phyloP scores from a whole-genome alignment of 2,888 invertebrate species.

The Apeira syringaria region DNA sequence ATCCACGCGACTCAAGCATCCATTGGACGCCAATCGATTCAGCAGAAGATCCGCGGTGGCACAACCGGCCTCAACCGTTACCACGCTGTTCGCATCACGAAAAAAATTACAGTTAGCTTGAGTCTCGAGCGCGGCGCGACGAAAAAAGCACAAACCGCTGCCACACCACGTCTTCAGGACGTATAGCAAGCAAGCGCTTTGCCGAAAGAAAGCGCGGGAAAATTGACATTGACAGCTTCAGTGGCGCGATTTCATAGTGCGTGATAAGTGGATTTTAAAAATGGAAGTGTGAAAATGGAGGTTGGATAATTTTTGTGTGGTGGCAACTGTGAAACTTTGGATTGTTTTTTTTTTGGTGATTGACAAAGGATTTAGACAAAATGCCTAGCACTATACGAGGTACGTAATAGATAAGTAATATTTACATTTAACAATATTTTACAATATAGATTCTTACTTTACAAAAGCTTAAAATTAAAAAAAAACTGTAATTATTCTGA shows the following conservation, averaged over 20 bases:
- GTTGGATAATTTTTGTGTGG: slow-evolving; percentile 54
- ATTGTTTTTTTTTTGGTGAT: slow-evolving; percentile 44
- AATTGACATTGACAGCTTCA: slow-evolving; percentile 62
- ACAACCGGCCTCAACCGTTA: slow-evolving; percentile 76
- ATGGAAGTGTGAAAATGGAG: slow-evolving; percentile 52
- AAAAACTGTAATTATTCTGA: no score
- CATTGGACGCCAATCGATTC: slow-evolving; percentile 44
- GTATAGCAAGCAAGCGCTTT: slow-evolving; percentile 51
- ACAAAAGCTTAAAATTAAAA: no score
- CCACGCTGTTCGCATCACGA: slow-evolving; percentile 62
- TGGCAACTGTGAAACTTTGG: slow-evolving; percentile 43
- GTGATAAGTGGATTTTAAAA: slow-evolving; percentile 31
- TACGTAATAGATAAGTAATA: slow-evolving; percentile 33
- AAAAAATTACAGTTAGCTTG: slow-evolving; percentile 77
- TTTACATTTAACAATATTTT: no score
- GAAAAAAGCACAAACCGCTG: slow-evolving; percentile 75
- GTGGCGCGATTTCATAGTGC: slow-evolving; percentile 42
- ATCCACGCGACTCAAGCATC: slow-evolving; percentile 42
- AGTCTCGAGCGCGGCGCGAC: slow-evolving; percentile 59
- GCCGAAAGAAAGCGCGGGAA: slow-evolving; percentile 55
- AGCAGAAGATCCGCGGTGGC: slow-evolving; percentile 50
- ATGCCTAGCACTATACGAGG: slow-evolving; percentile 82
- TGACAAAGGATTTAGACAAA: slow-evolving; percentile 59
- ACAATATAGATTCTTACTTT: no score
- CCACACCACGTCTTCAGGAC: slow-evolving; percentile 70